Conservation (phyloP, 2,113 vertebrate genomes). For the Agelaius tricolor region DNA sequence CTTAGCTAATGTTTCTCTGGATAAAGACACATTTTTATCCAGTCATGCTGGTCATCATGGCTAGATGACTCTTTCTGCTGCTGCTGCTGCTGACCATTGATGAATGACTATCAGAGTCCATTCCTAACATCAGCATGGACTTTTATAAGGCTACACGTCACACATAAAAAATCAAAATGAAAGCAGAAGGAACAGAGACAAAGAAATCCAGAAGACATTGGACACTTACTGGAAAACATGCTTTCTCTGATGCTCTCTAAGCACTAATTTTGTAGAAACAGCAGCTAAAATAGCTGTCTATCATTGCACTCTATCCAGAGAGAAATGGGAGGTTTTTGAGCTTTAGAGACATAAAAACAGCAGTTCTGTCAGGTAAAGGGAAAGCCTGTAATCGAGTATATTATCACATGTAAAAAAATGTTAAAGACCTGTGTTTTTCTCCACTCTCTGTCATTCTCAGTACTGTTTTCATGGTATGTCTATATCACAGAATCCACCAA, state of each 20-base stretch:
- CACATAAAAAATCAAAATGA: background rate
- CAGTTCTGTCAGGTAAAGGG: constrained; percentile 15
- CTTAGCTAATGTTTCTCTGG: background rate
- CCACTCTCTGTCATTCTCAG: background rate
- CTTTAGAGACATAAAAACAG: background rate
- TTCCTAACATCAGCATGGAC: background rate
- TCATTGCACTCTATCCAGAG: background rate
- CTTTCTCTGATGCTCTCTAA: background rate
- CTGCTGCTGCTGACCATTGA: background rate
- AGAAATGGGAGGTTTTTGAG: background rate
- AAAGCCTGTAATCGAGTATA: background rate
- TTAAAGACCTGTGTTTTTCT: background rate
- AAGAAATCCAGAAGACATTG: background rate
- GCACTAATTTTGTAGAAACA: background rate
- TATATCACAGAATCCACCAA: background rate
- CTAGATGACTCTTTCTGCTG: background rate
- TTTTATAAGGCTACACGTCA: background rate
- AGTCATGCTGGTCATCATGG: background rate
- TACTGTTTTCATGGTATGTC: background rate
- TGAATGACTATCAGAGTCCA: background rate
- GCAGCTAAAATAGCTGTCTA: constrained; percentile 1
- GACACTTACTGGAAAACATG: background rate
- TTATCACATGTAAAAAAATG: background rate
- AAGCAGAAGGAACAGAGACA: background rate
- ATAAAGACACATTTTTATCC: background rate